Conservation (phyloP, 2,113 vertebrate genomes). For the Gavia stellata region DNA sequence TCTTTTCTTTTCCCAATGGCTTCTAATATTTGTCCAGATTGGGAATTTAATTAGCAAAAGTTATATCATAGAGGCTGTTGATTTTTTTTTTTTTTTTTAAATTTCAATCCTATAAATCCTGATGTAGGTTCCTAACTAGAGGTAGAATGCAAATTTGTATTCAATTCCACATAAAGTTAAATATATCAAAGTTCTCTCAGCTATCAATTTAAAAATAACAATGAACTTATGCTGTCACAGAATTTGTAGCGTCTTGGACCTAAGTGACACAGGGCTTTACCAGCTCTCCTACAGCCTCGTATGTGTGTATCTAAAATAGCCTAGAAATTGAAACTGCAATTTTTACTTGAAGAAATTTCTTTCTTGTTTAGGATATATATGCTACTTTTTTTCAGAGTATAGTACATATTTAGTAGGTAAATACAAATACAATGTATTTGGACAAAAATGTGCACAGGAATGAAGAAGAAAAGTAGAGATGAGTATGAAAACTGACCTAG, state of each 20-base stretch:
- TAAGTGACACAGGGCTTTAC: background rate
- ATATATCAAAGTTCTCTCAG: background rate
- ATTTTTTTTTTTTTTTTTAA: background rate
- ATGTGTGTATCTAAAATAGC: background rate
- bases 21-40: background rate
- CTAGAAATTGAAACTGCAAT: background rate
- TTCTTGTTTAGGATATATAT: background rate
- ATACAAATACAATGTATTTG: background rate
- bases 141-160: background rate
- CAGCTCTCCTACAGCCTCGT: background rate
- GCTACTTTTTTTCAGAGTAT: background rate
- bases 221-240: background rate
- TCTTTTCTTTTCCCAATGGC: background rate
- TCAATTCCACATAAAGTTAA: background rate
- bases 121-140: background rate
- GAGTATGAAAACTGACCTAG: background rate
- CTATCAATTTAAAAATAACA: background rate
- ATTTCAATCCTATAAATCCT: background rate
- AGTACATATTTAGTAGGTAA: background rate
- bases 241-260: background rate
- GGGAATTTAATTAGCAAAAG: background rate
- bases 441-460: background rate
- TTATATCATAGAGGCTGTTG: background rate
- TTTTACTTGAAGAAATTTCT: background rate
- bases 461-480: background rate